A percentile compares a stretch with the other conserved stretches of the same genome.
phyloP scores from a whole-genome alignment of 2,888 invertebrate species.

The Endomychus coccineus region DNA sequence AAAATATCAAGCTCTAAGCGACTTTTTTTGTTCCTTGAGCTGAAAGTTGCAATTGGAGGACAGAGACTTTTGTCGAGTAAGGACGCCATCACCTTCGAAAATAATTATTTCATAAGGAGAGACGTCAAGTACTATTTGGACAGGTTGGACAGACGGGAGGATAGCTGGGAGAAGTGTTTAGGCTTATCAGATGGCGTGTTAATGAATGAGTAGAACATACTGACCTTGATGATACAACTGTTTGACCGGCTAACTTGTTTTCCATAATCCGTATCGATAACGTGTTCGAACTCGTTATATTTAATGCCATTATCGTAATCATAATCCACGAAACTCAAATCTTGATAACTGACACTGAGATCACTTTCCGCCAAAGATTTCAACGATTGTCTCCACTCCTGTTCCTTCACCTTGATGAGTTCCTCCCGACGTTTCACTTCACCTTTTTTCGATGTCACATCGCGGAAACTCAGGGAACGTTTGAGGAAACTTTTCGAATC shows the following conservation, averaged over 20 bases:
- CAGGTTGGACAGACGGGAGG: too few relatives aligned
- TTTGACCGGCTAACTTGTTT: slow-evolving; percentile 33
- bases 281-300: slow-evolving; percentile 22
- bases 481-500: slow-evolving; percentile 35
- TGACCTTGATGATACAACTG: slow-evolving; percentile 40
- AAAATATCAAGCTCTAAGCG: too few relatives aligned
- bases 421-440: slow-evolving; percentile 31
- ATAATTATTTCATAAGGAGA: too few relatives aligned
- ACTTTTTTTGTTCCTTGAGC: too few relatives aligned
- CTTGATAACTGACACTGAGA: slow-evolving; percentile 50
- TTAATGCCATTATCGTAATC: slow-evolving; percentile 47
- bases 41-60: too few relatives aligned
- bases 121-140: too few relatives aligned
- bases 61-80: too few relatives aligned
- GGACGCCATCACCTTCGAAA: too few relatives aligned
- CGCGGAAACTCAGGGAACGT: slow-evolving; percentile 39
- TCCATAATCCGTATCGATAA: slow-evolving; percentile 12
- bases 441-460: slow-evolving; percentile 32
- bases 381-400: slow-evolving; percentile 48
- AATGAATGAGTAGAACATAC: slow-evolving; percentile 18
- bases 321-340: slow-evolving; percentile 51
- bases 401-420: slow-evolving; percentile 36
- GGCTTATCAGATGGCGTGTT: too few relatives aligned
- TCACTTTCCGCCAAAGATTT: slow-evolving; percentile 50
- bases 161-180: too few relatives aligned